Percentiles rank a stretch among this genome's conserved stretches.
Conservation (phyloP, 1,140 invertebrate genomes). For the Zaprionus tsacasi region DNA sequence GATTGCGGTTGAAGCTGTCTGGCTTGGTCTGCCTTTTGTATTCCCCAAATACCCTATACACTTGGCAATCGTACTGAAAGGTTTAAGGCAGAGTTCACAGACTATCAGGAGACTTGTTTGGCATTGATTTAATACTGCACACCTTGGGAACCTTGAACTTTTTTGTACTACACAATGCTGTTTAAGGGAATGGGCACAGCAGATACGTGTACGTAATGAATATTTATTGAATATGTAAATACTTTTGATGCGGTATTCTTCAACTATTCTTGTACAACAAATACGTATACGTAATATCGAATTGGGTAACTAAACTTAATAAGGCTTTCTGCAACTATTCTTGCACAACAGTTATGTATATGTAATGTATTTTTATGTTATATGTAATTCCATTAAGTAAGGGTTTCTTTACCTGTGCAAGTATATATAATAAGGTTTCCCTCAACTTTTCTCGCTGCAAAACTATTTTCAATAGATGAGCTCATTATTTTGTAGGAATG, state of each 20-base stretch:
- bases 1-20: slow-evolving; percentile 15
- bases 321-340: no score
- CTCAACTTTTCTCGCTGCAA: no score
- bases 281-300: neutral
- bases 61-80: neutral
- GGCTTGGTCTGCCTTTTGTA: slow-evolving; percentile 6
- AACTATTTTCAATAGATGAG: no score
- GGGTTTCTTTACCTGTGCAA: no score
- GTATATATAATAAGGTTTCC: no score
- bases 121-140: neutral
- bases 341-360: no score
- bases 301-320: no score
- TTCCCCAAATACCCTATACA: slow-evolving; percentile 16
- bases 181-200: neutral
- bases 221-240: neutral
- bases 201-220: neutral
- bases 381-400: no score
- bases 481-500: no score
- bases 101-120: slow-evolving; percentile 5
- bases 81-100: neutral
- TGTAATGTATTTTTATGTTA: no score
- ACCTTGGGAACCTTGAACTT: slow-evolving; percentile 2
- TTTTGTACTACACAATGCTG: neutral
- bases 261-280: neutral
- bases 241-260: neutral